phyloP scores from a whole-genome alignment of 2,888 invertebrate species.

The Apocheima hispidaria region DNA sequence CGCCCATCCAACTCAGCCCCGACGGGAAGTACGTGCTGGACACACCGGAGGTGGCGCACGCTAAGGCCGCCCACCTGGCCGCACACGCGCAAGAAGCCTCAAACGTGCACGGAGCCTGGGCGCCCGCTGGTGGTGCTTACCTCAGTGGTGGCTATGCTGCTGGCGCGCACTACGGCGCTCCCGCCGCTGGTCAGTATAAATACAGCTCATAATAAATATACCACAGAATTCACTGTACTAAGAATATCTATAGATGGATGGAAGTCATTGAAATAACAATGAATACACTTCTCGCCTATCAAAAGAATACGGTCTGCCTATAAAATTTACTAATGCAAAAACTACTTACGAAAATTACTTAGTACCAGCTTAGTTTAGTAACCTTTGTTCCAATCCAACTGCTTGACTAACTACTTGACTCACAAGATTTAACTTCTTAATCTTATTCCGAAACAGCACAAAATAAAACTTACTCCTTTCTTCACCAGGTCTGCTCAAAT shows the following conservation, averaged over 20 bases:
- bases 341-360: too few species aligned
- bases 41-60: slow-evolving; percentile 83
- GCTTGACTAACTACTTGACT: too few species aligned
- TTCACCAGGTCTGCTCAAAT: slow-evolving; percentile 75
- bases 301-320: too few species aligned
- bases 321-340: too few species aligned
- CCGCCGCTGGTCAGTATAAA: slow-evolving; percentile 71
- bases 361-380: too few species aligned
- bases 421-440: too few species aligned
- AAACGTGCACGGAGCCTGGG: slow-evolving; percentile 80
- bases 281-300: too few species aligned
- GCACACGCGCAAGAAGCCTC: slow-evolving; percentile 82
- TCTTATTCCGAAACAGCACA: not conserved
- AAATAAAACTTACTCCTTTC: not conserved
- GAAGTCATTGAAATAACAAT: too few species aligned
- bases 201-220: not conserved
- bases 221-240: too few species aligned
- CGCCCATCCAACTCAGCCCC: slow-evolving; percentile 76
- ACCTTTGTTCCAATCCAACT: too few species aligned
- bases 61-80: slow-evolving; percentile 78
- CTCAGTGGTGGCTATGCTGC: slow-evolving; percentile 62
- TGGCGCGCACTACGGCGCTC: slow-evolving; percentile 75
- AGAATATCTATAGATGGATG: too few species aligned
- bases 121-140: slow-evolving; percentile 63
- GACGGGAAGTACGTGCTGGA: slow-evolving; percentile 86